phyloP scores from a whole-genome alignment of 2,113 vertebrate species.

The Rhinopomastus cyanomelas region DNA sequence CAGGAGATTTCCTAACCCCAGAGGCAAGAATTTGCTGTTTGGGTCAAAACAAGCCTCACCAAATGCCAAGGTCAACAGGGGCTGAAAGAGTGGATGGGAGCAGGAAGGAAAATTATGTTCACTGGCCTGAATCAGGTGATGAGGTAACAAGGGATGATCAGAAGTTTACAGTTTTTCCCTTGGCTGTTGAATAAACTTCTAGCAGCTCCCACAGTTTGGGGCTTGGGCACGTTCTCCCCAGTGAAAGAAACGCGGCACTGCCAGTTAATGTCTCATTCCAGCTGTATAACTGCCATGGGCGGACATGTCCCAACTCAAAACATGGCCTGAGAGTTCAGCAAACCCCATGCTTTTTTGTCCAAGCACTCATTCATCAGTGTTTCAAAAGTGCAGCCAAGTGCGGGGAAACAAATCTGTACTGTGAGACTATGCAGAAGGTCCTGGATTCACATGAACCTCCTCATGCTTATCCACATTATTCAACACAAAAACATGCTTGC shows the following conservation, averaged over 20 bases:
- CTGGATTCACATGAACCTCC: neutral
- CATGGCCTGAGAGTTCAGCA: neutral
- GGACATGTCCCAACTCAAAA: neutral
- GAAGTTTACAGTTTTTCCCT: neutral
- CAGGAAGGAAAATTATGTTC: neutral
- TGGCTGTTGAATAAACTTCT: neutral
- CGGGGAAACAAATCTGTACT: neutral
- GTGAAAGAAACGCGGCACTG: accelerated
- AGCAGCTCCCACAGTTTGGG: neutral
- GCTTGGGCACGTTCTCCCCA: neutral
- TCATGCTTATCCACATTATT: neutral
- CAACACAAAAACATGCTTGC: neutral
- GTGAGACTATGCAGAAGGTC: neutral
- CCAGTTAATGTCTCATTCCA: accelerated
- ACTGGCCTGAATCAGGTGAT: neutral
- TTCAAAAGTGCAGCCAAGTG: neutral
- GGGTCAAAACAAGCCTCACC: neutral
- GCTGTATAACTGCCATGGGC: neutral
- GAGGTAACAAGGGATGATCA: neutral
- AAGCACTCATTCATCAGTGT: neutral
- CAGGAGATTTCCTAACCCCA: neutral
- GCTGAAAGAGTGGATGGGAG: neutral
- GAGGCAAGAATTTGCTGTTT: neutral
- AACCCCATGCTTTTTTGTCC: neutral
- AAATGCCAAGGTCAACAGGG: neutral